These are phyloP conservation scores for Strigops habroptila DNA, from an alignment of 2,113 vertebrate genomes.

Conservation along the genomic window DNA sequence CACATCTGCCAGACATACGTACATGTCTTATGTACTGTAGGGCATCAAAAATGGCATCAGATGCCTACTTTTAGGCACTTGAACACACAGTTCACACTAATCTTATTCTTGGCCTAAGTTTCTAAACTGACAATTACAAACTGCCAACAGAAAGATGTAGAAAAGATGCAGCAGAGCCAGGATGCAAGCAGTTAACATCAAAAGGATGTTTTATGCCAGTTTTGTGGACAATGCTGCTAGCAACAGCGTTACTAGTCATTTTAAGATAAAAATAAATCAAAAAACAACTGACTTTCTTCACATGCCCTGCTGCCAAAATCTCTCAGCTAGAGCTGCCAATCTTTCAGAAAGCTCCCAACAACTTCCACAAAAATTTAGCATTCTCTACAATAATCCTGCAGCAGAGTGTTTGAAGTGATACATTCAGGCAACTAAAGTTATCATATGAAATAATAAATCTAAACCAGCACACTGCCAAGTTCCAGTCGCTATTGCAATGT, in stretches of 20 bases:
- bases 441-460: background rate
- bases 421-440: background rate
- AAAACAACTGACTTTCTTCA: background rate
- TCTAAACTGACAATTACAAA: background rate
- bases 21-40: accelerated
- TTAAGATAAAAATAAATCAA: background rate
- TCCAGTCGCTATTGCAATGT: background rate
- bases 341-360: background rate
- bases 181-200: background rate
- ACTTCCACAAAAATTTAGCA: background rate
- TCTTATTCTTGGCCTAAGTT: background rate
- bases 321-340: background rate
- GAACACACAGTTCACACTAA: background rate
- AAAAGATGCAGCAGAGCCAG: background rate
- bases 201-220: background rate
- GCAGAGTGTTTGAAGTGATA: background rate
- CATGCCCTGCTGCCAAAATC: background rate
- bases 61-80: background rate
- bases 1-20: background rate
- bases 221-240: background rate
- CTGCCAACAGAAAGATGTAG: background rate
- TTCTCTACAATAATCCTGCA: background rate
- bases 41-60: background rate
- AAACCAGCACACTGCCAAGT: background rate
- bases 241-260: background rate